Evolutionary conservation across 1,140 invertebrate genomes (phyloP).

Genomic region (Ganaspis sp.): DNA sequence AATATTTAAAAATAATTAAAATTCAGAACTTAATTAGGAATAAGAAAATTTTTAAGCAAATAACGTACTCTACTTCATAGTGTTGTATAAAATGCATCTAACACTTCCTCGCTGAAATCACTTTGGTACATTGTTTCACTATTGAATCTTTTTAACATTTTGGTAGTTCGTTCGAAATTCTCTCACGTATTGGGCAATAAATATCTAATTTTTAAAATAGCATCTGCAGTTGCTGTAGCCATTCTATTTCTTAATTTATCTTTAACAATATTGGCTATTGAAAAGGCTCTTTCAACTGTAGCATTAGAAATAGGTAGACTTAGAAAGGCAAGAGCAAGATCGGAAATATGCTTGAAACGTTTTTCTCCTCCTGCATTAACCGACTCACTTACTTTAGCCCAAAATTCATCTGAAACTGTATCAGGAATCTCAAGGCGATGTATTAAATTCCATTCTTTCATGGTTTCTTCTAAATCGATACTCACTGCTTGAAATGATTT

Average conservation of each 20-base stretch:
- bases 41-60: too few relatives aligned
- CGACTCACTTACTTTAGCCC: conserved; percentile 38
- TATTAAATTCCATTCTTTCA: conserved; percentile 47
- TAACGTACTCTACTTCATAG: too few relatives aligned
- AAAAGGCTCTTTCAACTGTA: too few relatives aligned
- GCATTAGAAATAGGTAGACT: conserved; percentile 5
- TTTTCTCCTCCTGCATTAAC: conserved; percentile 42
- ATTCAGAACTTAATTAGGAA: too few relatives aligned
- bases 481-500: conserved; percentile 33
- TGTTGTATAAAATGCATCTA: too few relatives aligned
- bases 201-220: conserved; percentile 37
- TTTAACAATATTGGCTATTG: conserved; percentile 26
- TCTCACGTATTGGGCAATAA: conserved; percentile 17
- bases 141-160: too few relatives aligned
- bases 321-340: conserved; percentile 42
- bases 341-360: conserved; percentile 37
- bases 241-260: conserved; percentile 44
- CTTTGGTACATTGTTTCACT: too few relatives aligned
- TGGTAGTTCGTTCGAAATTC: conserved; percentile 37
- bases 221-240: conserved; percentile 36
- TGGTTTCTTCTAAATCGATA: conserved; percentile 41
- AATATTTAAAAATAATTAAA: too few relatives aligned
- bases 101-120: too few relatives aligned
- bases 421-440: conserved; percentile 19
- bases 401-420: conserved; percentile 39